These are phyloP conservation scores for Micromussa lordhowensis DNA, from an alignment of 92 coral and sea anemone species.

Conservation along the genomic window DNA sequence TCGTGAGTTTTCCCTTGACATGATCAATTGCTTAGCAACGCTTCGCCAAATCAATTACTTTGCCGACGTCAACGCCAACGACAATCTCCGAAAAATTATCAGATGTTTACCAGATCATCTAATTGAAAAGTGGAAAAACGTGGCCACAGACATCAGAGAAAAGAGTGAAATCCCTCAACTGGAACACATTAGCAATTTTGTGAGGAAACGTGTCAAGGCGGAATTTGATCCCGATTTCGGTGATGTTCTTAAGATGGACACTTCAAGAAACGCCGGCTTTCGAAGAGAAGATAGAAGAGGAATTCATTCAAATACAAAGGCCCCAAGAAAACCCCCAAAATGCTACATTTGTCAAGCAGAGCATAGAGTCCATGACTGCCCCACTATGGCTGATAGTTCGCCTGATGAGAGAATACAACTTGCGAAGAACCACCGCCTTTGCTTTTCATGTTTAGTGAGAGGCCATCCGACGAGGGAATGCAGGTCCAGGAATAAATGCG, in stretches of 20 bases:
- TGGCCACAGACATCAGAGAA: constrained; percentile 15
- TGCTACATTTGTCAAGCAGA: constrained; percentile 39
- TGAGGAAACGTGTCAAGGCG: constrained; percentile 47
- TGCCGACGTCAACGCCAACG: constrained; percentile 66
- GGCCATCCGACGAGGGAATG: constrained; percentile 57
- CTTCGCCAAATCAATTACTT: constrained; percentile 23
- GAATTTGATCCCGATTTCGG: constrained; percentile 63
- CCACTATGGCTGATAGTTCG: constrained; percentile 19
- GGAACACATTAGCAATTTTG: no score
- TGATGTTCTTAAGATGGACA: constrained; percentile 33
- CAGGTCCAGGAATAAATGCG: constrained; percentile 51
- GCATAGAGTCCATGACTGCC: constrained; percentile 54
- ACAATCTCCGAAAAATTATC: constrained; percentile 33
- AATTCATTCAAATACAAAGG: constrained; percentile 2
- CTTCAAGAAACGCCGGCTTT: neutral
- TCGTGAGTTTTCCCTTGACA: constrained; percentile 54
- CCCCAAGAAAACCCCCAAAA: constrained; percentile 1
- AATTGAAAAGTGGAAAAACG: constrained; percentile 34
- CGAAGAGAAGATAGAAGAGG: neutral
- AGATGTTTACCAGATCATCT: no score
- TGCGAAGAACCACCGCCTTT: neutral
- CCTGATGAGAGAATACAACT: constrained; percentile 24
- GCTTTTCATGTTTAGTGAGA: constrained; percentile 18
- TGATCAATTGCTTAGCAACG: constrained; percentile 59
- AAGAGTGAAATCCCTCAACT: no score